Evolutionary conservation across 2,797 vertebrate species (phyloP), one percentile per base, ranked within the genome.

Genomic region (Spondyliosoma cantharus): DNA sequence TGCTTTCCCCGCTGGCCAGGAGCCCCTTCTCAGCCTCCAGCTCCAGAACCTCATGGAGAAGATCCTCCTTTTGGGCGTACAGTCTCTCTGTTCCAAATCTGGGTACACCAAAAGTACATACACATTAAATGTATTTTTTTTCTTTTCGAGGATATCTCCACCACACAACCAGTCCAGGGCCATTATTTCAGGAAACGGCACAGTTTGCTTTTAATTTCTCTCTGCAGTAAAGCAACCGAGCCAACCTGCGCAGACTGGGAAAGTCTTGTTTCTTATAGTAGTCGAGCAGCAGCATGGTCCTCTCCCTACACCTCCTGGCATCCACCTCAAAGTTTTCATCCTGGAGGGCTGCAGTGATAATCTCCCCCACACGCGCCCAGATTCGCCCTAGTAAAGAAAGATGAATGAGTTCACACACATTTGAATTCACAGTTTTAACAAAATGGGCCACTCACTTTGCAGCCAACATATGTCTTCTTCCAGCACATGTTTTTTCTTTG

Each of bases 241-340:
- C 86, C 50, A 43, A 95, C 95, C 95, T 95, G 86, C 95, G 94
- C 66, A 96, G 86, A 67, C 94, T 95, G 78, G 93, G 81, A 2
- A 94, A 96, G 91, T 96, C 95, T 84, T 95, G 95, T 60, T 96
- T 95, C 87, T 95, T 96, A 88, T 96, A 96, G 89, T 96, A 96
- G 87, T 96, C 95, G 0, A 96, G 86, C 68, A 96, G 90, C 74
- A 96, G 86, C 92, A 95, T 94, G 69, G 95, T 96, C 80, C 95
- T 95, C 88, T 96, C 95, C 7, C 95, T 85, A 43, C 95, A 96
- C 59, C 95, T 88, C 63, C 95, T 88, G 56, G 94, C 94, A 16
- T 96, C 95, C 91, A 96, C 95, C 86, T 96, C 95, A 74, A 96
- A 96, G 84, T 86, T 95, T 86, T 96, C 95, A 15, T 95, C 93